These are phyloP conservation scores for Standfussiana lucernea DNA, from an alignment of 2,888 invertebrate genomes.

Conservation along the genomic window DNA sequence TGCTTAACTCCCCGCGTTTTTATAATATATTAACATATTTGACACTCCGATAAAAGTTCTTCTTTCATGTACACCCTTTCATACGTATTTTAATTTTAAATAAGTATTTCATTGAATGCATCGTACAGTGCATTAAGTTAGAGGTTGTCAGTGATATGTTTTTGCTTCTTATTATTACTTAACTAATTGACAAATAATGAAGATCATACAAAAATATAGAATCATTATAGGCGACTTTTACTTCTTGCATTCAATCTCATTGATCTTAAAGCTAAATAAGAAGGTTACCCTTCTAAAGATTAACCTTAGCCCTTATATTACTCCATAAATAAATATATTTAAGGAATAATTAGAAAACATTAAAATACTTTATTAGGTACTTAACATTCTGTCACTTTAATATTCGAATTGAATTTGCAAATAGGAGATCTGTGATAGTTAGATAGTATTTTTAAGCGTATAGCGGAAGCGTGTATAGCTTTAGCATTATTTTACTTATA, in stretches of 20 bases:
- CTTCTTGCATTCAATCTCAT: slow-evolving; percentile 32
- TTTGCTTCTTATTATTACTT: slow-evolving; percentile 65
- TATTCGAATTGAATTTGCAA: slow-evolving; percentile 17
- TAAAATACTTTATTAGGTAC: background rate
- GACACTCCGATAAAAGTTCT: background rate
- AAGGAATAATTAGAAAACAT: slow-evolving; percentile 7
- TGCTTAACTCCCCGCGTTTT: background rate
- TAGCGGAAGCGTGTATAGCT: slow-evolving; percentile 49
- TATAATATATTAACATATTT: background rate
- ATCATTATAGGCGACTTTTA: slow-evolving; percentile 59
- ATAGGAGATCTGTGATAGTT: background rate
- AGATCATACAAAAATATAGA: slow-evolving; percentile 78
- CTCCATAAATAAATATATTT: slow-evolving; percentile 9
- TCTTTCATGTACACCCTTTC: background rate
- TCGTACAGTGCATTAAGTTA: slow-evolving; percentile 19
- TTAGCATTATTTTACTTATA: slow-evolving; percentile 11
- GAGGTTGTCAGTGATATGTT: slow-evolving; percentile 76
- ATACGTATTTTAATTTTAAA: slow-evolving; percentile 3
- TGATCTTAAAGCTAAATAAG: slow-evolving; percentile 23
- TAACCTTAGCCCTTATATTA: background rate
- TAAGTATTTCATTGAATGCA: slow-evolving; percentile 9
- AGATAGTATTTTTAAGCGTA: slow-evolving; percentile 36
- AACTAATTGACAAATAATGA: slow-evolving; percentile 79
- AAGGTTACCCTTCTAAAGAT: background rate
- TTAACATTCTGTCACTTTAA: background rate